A percentile compares a stretch with the other conserved stretches of the same genome.
Conservation (phyloP, 2,888 invertebrate genomes). For the Drosophila meridiana region DNA sequence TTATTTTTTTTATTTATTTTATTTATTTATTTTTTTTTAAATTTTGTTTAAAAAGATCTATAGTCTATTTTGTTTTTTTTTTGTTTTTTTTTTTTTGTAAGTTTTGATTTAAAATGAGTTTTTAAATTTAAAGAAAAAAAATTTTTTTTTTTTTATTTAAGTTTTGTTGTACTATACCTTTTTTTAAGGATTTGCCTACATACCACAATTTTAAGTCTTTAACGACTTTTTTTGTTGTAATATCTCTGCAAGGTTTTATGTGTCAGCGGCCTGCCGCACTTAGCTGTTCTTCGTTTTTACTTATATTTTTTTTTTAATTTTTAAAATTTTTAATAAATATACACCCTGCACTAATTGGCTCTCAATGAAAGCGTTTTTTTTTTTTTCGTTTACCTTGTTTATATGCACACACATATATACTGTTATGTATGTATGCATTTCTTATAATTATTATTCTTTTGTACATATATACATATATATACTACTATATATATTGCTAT, state of each 20-base stretch:
- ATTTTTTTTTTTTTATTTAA: background rate
- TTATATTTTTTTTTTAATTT: constrained; percentile 21
- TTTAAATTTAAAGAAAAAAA: no score
- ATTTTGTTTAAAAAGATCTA: no score
- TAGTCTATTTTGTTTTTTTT: background rate
- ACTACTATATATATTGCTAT: constrained; percentile 5
- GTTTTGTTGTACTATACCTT: no score
- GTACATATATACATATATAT: constrained; percentile 9
- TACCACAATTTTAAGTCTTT: background rate
- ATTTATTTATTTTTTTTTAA: no score
- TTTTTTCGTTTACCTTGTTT: constrained; percentile 17
- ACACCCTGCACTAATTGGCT: constrained; percentile 73
- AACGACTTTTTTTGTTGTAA: background rate
- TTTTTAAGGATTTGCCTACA: background rate
- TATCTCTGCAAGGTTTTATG: constrained; percentile 35
- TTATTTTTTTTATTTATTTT: no score
- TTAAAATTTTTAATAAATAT: constrained; percentile 63
- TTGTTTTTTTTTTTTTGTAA: background rate
- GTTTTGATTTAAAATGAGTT: background rate
- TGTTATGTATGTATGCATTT: constrained; percentile 4
- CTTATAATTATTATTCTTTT: background rate
- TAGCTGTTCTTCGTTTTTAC: constrained; percentile 34
- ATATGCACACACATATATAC: constrained; percentile 16
- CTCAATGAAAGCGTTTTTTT: constrained; percentile 41
- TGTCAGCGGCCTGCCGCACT: constrained; percentile 33